A percentile compares a stretch with the other conserved stretches of the same genome.
phyloP scores from a whole-genome alignment of 2,888 invertebrate species.

The Lasius platythorax region DNA sequence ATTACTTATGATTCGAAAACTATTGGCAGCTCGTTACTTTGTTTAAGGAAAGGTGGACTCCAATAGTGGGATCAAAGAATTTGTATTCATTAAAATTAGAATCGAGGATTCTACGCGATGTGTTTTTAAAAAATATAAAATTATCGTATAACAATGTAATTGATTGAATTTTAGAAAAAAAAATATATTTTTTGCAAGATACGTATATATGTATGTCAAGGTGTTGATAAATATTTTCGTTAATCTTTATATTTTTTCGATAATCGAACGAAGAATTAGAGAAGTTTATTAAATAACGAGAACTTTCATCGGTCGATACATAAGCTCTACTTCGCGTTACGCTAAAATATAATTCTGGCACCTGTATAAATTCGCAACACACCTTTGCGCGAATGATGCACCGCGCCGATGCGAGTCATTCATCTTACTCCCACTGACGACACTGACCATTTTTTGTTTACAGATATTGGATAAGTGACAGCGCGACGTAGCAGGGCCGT shows the following conservation, averaged over 20 bases:
- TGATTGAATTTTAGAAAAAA: background rate
- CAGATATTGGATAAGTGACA: conserved; percentile 86
- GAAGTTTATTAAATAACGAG: background rate
- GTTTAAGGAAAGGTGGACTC: background rate
- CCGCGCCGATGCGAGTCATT: conserved; percentile 59
- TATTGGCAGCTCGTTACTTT: background rate
- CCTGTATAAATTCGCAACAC: background rate
- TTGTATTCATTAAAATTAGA: background rate
- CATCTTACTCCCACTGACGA: conserved; percentile 75
- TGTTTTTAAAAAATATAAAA: background rate
- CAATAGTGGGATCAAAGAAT: background rate
- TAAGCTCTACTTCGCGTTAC: background rate
- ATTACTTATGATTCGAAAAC: background rate
- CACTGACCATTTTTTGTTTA: conserved; percentile 84
- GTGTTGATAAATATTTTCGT: background rate
- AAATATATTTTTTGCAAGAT: background rate
- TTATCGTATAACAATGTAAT: background rate
- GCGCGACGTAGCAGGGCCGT: conserved; percentile 80
- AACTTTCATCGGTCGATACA: background rate
- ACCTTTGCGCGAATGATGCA: conserved; percentile 1
- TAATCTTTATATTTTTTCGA: background rate
- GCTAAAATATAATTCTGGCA: background rate
- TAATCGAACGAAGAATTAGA: background rate
- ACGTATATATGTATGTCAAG: background rate
- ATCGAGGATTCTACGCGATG: background rate